These are phyloP conservation scores for Augochlora pura DNA, from an alignment of 1,140 invertebrate species.

Conservation along the genomic window DNA sequence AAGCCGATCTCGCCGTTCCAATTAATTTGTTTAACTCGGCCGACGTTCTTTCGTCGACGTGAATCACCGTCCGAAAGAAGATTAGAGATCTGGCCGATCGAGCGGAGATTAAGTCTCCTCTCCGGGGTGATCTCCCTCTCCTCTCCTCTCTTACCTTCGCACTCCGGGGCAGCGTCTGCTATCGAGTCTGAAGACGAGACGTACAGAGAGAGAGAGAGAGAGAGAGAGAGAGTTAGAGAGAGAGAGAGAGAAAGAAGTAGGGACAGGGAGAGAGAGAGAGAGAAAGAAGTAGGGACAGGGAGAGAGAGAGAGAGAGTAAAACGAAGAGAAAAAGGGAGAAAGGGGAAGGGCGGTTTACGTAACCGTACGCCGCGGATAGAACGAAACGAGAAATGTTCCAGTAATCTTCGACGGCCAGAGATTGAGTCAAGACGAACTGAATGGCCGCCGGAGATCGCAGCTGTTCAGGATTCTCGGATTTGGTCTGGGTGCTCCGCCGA, in stretches of 20 bases:
- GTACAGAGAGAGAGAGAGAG: background rate
- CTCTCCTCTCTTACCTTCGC: background rate
- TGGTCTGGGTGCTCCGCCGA: conserved; percentile 3
- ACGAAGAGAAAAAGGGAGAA: background rate
- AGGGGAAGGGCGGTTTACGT: background rate
- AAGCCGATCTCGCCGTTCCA: conserved; percentile 15
- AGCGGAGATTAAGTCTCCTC: conserved; percentile 52
- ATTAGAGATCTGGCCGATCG: conserved; percentile 62
- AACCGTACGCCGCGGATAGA: conserved; percentile 9
- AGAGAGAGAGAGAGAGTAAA: background rate
- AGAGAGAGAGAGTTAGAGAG: background rate
- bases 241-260: background rate
- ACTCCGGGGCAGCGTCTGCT: too few relatives aligned
- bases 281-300: too few relatives aligned
- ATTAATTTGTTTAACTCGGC: conserved; percentile 53
- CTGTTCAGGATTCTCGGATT: conserved; percentile 49
- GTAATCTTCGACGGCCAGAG: conserved; percentile 58
- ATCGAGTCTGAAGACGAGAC: too few relatives aligned
- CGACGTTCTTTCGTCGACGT: conserved; percentile 30
- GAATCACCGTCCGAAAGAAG: conserved; percentile 41
- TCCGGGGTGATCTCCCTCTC: background rate
- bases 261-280: too few relatives aligned
- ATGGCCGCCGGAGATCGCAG: conserved; percentile 54
- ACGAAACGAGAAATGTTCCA: conserved; percentile 60
- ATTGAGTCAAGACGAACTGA: conserved; percentile 54